These are phyloP conservation scores for Leptopterna dolabrata DNA, from an alignment of 2,888 invertebrate genomes.

Conservation along the genomic window DNA sequence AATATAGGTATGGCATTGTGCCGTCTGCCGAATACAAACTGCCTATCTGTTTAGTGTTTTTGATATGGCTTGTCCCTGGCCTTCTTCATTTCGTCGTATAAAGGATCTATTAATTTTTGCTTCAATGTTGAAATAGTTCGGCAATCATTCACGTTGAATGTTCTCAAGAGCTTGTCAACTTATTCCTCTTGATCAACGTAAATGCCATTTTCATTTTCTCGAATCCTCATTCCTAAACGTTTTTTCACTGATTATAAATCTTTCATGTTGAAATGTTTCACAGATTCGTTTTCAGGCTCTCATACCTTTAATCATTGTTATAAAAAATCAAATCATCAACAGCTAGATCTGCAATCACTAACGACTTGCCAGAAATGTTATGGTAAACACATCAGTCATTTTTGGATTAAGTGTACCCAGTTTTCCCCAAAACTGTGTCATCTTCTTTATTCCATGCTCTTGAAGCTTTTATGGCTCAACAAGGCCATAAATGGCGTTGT, in stretches of 20 bases:
- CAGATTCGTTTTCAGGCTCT: not conserved
- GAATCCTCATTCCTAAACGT: conserved; percentile 23
- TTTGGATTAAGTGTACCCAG: conserved; percentile 62
- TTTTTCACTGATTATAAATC: conserved; percentile 8
- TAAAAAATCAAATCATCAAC: conserved; percentile 63
- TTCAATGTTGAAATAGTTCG: conserved; percentile 34
- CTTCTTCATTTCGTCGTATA: not conserved
- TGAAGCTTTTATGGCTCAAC: conserved; percentile 66
- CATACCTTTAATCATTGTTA: conserved; percentile 10
- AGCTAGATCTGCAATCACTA: conserved; percentile 63
- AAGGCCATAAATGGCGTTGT: conserved; percentile 66
- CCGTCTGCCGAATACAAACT: conserved; percentile 36
- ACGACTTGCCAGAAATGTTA: conserved; percentile 31
- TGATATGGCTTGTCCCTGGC: conserved; percentile 6
- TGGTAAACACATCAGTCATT: conserved; percentile 65
- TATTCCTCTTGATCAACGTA: conserved; percentile 55
- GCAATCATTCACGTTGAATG: conserved; percentile 52
- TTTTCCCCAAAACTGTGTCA: conserved; percentile 62
- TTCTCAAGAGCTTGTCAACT: conserved; percentile 47
- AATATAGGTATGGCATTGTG: conserved; percentile 56
- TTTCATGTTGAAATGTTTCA: conserved; percentile 26
- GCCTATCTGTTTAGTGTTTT: conserved; percentile 62
- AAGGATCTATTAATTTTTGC: conserved; percentile 14
- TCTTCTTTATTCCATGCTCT: conserved; percentile 65
- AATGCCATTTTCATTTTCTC: not conserved